Percentiles rank a stretch among this genome's conserved stretches.
These are phyloP conservation scores for Noctua janthina DNA, from an alignment of 2,888 invertebrate species.

Conservation along the genomic window DNA sequence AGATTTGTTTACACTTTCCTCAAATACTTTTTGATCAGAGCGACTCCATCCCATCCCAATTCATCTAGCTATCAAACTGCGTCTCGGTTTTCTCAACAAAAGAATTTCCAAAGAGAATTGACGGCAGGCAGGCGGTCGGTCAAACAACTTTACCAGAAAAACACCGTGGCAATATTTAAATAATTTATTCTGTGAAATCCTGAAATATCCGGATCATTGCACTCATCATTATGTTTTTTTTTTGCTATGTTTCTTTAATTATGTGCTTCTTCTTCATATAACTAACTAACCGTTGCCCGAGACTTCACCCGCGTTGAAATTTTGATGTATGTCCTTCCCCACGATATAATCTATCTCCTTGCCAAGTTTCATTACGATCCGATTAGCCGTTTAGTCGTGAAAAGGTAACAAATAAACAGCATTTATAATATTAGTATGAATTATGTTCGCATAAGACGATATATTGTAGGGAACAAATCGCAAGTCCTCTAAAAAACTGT, in stretches of 20 bases:
- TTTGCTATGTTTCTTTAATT: background rate
- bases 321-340: too few relatives aligned
- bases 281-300: too few relatives aligned
- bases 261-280: too few relatives aligned
- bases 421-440: too few relatives aligned
- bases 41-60: background rate
- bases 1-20: background rate
- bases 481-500: too few relatives aligned
- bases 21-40: background rate
- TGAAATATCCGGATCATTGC: background rate
- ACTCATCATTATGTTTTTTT: background rate
- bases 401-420: too few relatives aligned
- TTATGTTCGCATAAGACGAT: background rate
- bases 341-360: too few relatives aligned
- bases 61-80: background rate
- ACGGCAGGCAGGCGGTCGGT: background rate
- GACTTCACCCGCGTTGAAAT: too few relatives aligned
- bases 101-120: background rate
- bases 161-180: background rate
- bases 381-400: too few relatives aligned
- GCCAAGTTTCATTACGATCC: too few relatives aligned
- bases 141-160: conserved; percentile 2
- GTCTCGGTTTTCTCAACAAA: background rate
- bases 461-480: background rate
- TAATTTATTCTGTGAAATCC: background rate